Evolutionary conservation across 2,797 vertebrate genomes (phyloP), one percentile per base, ranked within the genome.

Genomic region (Hipposideros larvatus): DNA sequence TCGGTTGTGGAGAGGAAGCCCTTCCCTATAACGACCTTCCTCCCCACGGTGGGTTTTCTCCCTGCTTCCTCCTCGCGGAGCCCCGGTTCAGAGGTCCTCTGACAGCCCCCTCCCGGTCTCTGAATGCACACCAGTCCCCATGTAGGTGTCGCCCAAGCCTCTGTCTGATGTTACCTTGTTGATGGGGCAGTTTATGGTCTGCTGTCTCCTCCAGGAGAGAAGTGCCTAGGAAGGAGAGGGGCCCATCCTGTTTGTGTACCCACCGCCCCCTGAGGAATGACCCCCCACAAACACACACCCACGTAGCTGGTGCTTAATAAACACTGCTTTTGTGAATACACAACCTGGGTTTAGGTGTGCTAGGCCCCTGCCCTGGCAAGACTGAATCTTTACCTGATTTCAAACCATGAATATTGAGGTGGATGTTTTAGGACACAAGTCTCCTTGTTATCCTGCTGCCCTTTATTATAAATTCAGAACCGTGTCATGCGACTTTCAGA

Each of bases 301-400:
- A 26, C 9, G 0, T 3, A 37, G 9, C 21, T 0, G 31, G 6
- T 13, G 43, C 46, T 55, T 7, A 0, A 7, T 10, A 4, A 11
- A 37, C 4, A 7, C 4, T 21, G n/a, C 1, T 11, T 22, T 65
- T 21, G 10, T 22, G 26, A 63, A 8, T 2, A 34, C 55, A 41
- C 24, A 11, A 13, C 24, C 3, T 5, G 13, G 28, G 7, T 75
- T 21, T 2, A 22, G 37, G 11, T 1, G 5, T n/a, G 48, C 14
- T 4, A 6, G 16, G 21, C 7, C 5, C 11, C 11, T 16, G 43
- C 21, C 5, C 8, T 1, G 28, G 48, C 14, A 15, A 26, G 4
- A 11, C 14, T 4, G 11, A 3, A 41, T 43, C 19, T 28, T 21
- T 28, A 11, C 34, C 34, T n/a, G 59, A 4, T 28, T 46, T 26